A percentile compares a stretch with the other conserved stretches of the same genome.
Conservation (phyloP, 2,113 vertebrate species). For the Scomber colias region DNA sequence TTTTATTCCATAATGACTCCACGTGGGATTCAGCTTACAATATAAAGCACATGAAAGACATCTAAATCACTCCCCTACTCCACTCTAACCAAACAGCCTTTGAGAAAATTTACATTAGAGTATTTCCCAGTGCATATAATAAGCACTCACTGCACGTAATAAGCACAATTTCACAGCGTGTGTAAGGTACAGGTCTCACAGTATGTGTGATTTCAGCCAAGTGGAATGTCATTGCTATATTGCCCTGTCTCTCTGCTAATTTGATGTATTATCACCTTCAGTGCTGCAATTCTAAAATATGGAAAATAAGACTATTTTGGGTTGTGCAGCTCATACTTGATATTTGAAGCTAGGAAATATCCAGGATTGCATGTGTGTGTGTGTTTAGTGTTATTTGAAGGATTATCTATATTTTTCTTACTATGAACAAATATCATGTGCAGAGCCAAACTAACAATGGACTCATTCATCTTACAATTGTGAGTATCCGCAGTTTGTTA, state of each 20-base stretch:
- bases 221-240: constrained; percentile 50
- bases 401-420: too few species aligned
- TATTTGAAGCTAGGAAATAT: neutral
- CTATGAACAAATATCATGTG: too few species aligned
- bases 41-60: neutral
- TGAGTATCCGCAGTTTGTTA: too few species aligned
- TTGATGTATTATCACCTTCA: constrained; percentile 69
- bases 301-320: constrained; percentile 39
- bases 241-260: constrained; percentile 51
- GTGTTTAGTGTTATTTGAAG: neutral
- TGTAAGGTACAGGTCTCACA: constrained; percentile 35
- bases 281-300: constrained; percentile 23
- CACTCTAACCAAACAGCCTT: constrained; percentile 1
- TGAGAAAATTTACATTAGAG: neutral
- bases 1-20: neutral
- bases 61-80: neutral
- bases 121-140: constrained; percentile 16
- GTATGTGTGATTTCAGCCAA: constrained; percentile 18
- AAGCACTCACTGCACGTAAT: constrained; percentile 5
- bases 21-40: neutral
- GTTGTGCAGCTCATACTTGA: neutral
- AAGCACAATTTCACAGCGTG: constrained; percentile 22
- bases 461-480: too few species aligned
- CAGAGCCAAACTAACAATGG: too few species aligned
- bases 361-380: neutral